Evolutionary conservation across 2,797 vertebrate genomes (phyloP), one percentile per base, ranked within the genome.

Genomic region (Amphiprion clarkii): DNA sequence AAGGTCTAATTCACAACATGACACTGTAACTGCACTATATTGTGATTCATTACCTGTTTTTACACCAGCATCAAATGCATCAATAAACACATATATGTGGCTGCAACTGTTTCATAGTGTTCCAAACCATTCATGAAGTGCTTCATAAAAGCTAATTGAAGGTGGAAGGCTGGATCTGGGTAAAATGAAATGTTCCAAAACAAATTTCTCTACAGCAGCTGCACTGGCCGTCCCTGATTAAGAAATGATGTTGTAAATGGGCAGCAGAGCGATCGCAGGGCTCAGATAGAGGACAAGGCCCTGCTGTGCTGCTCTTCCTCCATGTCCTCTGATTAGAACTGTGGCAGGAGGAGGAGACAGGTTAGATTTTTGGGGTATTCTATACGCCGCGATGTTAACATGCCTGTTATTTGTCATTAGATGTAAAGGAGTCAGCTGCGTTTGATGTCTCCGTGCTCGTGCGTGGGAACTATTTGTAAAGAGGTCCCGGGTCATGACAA

Each of bases 401-500:
- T 66, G 59, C 51, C 61, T 16, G 17, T n/a, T 9, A 8, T 21
- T 17, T n/a, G 3, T 79, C 77, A 51, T 49, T 49, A 25, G 19
- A 57, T 1, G 12, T 25, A 29, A 14, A 33, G 21, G 56, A 76
- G n/a, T 61, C 61, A 63, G 67, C 52, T 84, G 70, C 31, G 17
- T 59, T 36, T 82, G 66, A 67, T 55, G 51, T 81, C 56, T 68
- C 16, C 51, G 29, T 81, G 63, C 60, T 57, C 29, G 56, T 54
- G 67, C 17, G 68, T 78, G 77, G 46, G 36, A 39, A 39, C 10
- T 39, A 39, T 39, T 39, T 39, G 36, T 39, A 39, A 29, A 70
- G 68, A 78, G 17, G 57, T 62, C 69, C 77, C 10, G 25, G 72
- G 84, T 91, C 80, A 83, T 10, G 52, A 73, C 52, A 17, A 56